phyloP scores from a whole-genome alignment of 2,888 invertebrate species.

The Scaptomyza cyrtandrae region DNA sequence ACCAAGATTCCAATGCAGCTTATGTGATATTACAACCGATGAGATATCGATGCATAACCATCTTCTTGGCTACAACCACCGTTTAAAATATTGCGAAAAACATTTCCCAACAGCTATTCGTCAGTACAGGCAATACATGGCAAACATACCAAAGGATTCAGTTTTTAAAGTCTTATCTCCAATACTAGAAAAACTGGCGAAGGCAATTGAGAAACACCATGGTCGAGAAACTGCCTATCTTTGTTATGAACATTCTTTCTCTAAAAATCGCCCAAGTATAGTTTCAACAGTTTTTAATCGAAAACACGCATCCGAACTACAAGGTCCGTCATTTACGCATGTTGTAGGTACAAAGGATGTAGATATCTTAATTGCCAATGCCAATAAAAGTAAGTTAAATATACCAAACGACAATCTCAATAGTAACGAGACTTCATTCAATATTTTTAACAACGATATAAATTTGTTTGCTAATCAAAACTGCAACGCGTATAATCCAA shows the following conservation, averaged over 20 bases:
- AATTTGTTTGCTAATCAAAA: slow-evolving; percentile 1
- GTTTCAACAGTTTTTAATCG: slow-evolving; percentile 88
- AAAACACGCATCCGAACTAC: slow-evolving; percentile 88
- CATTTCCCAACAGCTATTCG: slow-evolving; percentile 86
- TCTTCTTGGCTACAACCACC: slow-evolving; percentile 91
- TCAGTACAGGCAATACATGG: slow-evolving; percentile 87
- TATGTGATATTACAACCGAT: slow-evolving; percentile 91
- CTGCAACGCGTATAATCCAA: neutral
- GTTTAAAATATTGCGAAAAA: slow-evolving; percentile 88
- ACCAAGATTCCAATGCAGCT: slow-evolving; percentile 90
- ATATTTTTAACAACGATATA: neutral
- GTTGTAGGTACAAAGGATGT: slow-evolving; percentile 84
- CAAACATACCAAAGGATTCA: slow-evolving; percentile 84
- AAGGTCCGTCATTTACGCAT: slow-evolving; percentile 86
- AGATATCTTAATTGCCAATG: slow-evolving; percentile 72
- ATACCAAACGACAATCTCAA: slow-evolving; percentile 18
- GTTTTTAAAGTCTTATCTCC: slow-evolving; percentile 83
- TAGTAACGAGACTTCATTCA: slow-evolving; percentile 1
- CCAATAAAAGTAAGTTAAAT: slow-evolving; percentile 38
- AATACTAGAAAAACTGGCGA: slow-evolving; percentile 86
- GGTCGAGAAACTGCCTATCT: slow-evolving; percentile 89
- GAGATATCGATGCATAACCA: slow-evolving; percentile 91
- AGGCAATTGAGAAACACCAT: slow-evolving; percentile 90
- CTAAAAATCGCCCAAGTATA: slow-evolving; percentile 87
- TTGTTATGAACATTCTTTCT: slow-evolving; percentile 88